Conservation (phyloP, 1,140 invertebrate species). For the Onthophagus taurus region DNA sequence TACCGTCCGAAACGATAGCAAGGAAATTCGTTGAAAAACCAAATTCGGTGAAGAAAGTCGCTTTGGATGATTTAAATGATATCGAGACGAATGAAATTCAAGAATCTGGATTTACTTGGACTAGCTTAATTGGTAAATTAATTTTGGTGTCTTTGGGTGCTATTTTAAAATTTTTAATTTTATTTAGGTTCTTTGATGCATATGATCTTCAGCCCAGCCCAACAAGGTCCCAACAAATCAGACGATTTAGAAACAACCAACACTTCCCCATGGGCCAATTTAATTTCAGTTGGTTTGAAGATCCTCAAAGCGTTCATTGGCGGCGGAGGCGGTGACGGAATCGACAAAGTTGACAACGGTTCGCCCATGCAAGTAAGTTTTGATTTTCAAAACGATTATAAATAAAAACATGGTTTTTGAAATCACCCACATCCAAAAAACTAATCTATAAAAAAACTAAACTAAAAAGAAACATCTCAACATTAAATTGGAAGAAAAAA, state of each 20-base stretch:
- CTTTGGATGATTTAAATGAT: slow-evolving; percentile 69
- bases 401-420: background rate
- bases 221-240: slow-evolving; percentile 67
- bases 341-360: slow-evolving; percentile 80
- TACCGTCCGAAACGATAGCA: slow-evolving; percentile 44
- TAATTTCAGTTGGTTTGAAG: slow-evolving; percentile 69
- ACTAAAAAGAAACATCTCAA: too few species aligned
- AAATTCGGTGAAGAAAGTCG: slow-evolving; percentile 78
- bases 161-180: background rate
- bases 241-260: slow-evolving; percentile 59
- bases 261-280: slow-evolving; percentile 73
- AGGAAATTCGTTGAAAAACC: slow-evolving; percentile 80
- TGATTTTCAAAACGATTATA: too few species aligned
- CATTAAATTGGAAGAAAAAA: too few species aligned
- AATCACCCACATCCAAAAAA: too few species aligned
- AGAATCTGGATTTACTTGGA: slow-evolving; percentile 69
- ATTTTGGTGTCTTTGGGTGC: background rate
- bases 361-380: slow-evolving; percentile 70
- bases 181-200: slow-evolving; percentile 66
- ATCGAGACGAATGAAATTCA: slow-evolving; percentile 70
- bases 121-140: slow-evolving; percentile 61
- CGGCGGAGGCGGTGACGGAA: slow-evolving; percentile 64
- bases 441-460: too few species aligned
- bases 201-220: slow-evolving; percentile 64
- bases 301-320: slow-evolving; percentile 74